phyloP scores from a whole-genome alignment of 1,140 invertebrate species.

The Macrobrachium nipponense region DNA sequence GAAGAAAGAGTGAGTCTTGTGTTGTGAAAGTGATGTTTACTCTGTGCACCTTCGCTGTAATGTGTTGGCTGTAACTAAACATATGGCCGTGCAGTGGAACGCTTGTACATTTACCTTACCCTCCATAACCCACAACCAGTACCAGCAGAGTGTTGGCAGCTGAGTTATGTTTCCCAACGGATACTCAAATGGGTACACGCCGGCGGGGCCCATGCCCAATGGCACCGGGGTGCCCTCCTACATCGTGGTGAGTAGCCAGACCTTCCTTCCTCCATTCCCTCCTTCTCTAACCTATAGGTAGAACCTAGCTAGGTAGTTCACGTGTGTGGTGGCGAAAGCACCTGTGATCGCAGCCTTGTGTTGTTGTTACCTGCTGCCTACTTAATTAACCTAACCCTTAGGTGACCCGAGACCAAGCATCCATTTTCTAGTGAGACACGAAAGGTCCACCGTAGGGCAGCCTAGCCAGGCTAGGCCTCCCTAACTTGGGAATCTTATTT shows the following conservation, averaged over 20 bases:
- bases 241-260: conserved; percentile 26
- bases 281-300: not conserved
- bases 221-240: conserved; percentile 11
- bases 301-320: too few species aligned
- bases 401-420: too few species aligned
- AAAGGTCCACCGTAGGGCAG: too few species aligned
- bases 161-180: conserved; percentile 55
- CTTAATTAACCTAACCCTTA: too few species aligned
- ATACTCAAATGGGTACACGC: conserved; percentile 48
- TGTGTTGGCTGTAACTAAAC: conserved; percentile 49
- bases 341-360: too few species aligned
- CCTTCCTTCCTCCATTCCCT: not conserved
- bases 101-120: conserved; percentile 36
- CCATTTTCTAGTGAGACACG: too few species aligned
- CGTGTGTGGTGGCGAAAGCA: too few species aligned
- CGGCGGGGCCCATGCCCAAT: conserved; percentile 49
- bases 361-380: too few species aligned
- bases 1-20: not conserved
- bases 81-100: conserved; percentile 54
- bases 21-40: conserved; percentile 50
- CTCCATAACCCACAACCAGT: conserved; percentile 1
- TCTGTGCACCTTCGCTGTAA: conserved; percentile 26
- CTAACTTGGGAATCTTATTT: too few species aligned
- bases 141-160: conserved; percentile 16
- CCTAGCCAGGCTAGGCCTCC: too few species aligned